Evolutionary conservation across 2,113 vertebrate genomes (phyloP).

Genomic region (Triplophysa dalaica): DNA sequence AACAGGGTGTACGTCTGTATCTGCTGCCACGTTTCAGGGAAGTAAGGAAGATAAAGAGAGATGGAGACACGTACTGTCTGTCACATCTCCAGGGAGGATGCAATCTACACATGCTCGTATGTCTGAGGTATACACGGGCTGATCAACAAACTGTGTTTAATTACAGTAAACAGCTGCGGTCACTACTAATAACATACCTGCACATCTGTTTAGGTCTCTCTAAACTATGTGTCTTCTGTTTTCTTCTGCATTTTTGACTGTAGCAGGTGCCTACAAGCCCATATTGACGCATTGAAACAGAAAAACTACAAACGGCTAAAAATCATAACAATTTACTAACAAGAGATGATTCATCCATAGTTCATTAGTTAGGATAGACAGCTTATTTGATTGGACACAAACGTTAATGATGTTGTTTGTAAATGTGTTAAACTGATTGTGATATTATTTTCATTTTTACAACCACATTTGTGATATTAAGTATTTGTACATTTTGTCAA

Average conservation of each 20-base stretch:
- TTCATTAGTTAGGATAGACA: too few relatives aligned
- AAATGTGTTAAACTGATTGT: too few relatives aligned
- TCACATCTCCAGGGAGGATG: slow-evolving; percentile 17
- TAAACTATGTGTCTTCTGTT: neutral
- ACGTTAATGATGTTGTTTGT: neutral
- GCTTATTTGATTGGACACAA: too few relatives aligned
- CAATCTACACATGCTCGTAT: slow-evolving; percentile 35
- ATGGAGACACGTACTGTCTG: neutral
- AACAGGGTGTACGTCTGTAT: slow-evolving; percentile 39
- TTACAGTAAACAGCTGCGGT: slow-evolving; percentile 47
- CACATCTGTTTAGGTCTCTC: slow-evolving; percentile 7
- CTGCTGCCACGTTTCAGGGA: slow-evolving; percentile 9
- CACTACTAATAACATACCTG: slow-evolving; percentile 45
- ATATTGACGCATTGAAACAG: neutral
- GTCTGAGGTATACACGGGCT: slow-evolving; percentile 42
- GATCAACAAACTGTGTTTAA: slow-evolving; percentile 45
- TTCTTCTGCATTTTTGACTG: neutral
- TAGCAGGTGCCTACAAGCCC: neutral
- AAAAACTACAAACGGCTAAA: neutral
- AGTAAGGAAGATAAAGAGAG: slow-evolving; percentile 13
- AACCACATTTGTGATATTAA: too few relatives aligned
- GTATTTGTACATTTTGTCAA: too few relatives aligned
- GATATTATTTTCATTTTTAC: too few relatives aligned
- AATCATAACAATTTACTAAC: neutral
- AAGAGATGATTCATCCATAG: neutral